phyloP scores from a whole-genome alignment of 2,888 invertebrate genomes.

The Saturnia pavonia region DNA sequence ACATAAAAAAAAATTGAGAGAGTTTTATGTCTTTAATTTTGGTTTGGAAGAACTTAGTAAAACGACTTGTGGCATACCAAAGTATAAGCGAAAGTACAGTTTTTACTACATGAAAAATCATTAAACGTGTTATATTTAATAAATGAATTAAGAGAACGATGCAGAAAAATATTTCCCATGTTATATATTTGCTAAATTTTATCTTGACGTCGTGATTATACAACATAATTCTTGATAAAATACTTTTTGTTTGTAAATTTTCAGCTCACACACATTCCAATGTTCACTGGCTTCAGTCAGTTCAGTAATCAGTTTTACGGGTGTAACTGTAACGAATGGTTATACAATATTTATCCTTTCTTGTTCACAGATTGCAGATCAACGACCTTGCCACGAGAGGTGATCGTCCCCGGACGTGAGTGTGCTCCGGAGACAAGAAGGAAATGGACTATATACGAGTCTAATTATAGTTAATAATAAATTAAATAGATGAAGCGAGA shows the following conservation, averaged over 20 bases:
- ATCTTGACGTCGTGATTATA: not conserved
- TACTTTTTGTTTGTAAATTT: not conserved
- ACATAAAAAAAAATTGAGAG: not conserved
- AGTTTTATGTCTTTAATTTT: not conserved
- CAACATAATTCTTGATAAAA: not conserved
- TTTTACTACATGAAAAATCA: not conserved
- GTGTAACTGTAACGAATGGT: not conserved
- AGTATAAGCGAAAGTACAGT: not conserved
- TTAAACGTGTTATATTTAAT: not conserved
- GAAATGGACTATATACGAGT: conserved; percentile 26
- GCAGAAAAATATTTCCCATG: not conserved
- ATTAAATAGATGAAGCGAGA: not conserved
- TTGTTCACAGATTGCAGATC: conserved; percentile 27
- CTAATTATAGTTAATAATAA: not conserved
- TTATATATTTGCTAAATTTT: not conserved
- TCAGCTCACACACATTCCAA: not conserved
- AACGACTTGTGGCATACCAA: not conserved
- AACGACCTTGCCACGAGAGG: conserved; percentile 34
- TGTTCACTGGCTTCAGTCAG: not conserved
- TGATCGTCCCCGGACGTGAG: conserved; percentile 35
- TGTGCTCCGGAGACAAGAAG: conserved; percentile 28
- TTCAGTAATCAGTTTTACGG: not conserved
- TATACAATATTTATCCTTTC: conserved; percentile 16
- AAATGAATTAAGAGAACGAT: not conserved
- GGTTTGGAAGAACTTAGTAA: not conserved